Base-by-base conservation (phyloP, 1,140 invertebrate genomes). In the Ostrea edulis region DNA sequence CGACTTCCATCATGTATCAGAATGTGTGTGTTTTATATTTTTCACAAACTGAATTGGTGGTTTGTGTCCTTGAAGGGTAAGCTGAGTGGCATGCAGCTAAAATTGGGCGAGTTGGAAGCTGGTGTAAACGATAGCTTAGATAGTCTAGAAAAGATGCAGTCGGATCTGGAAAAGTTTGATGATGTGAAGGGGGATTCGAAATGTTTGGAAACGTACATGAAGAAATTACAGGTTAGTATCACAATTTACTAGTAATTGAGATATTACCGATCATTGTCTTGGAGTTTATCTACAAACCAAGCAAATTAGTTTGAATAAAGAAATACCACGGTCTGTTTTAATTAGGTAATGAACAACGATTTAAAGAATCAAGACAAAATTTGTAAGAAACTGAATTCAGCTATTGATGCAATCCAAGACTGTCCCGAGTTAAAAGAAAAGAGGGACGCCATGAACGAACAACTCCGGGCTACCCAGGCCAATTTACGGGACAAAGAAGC, bases 91-190 rank as follows among this genome's bases (percentile, higher is more conserved):
- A 98, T 98, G 12, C 96, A 99, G 17, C 95, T 99, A 7, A 96
- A 98, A 88, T 96, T 99, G 7, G 99, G 99, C 7, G 98, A 99
- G 95, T 97, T 99, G 96, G 98, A 99, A 93, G 98, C 99, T 93
- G 98, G 98, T 7, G 96, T 99, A 44, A 97, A 98, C 91, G 98
- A 99, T 94, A 96, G 99, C 8, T 95, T 99, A 9, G 97, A 97
- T 20, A 89, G 90, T 2, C 87, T 95, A n/a, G 90, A 93, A 51
- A 90, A 91, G 20, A 88, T 90, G 7, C 92, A 94, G 84, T 68
- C 89, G n/a, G 93, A 93, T 35, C 84, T 95, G 0, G 88, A 92
- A 25, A 97, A 97, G 54, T 95, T 99, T 11, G 97, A 97, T 93
- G 97, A 98, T 53, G 97, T 98, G 7, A 97, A 96, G 85, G 97